Percentiles rank a stretch among this genome's conserved stretches.
phyloP scores from a whole-genome alignment of 2,797 vertebrate genomes.

The Amniataba percoides region DNA sequence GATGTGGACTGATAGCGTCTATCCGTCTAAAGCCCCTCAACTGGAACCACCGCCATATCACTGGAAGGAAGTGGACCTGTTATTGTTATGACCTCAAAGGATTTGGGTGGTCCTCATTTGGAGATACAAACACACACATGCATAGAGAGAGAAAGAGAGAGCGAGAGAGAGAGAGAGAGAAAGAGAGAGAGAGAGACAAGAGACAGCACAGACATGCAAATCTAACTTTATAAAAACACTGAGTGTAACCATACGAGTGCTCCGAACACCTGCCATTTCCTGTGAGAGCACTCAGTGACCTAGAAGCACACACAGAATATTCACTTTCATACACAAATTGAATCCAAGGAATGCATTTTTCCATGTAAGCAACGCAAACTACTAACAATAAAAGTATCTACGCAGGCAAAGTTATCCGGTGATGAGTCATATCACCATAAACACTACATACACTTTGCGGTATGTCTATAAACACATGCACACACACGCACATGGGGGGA shows the following conservation, averaged over 20 bases:
- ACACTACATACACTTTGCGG: slow-evolving; percentile 14
- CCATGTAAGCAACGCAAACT: slow-evolving; percentile 31
- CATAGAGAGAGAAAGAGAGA: no score
- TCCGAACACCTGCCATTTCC: slow-evolving; percentile 58
- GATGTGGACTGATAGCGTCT: slow-evolving; percentile 68
- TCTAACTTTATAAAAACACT: slow-evolving; percentile 36
- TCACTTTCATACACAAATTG: slow-evolving; percentile 35
- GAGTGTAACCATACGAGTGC: slow-evolving; percentile 32
- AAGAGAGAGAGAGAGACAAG: slow-evolving; percentile 27
- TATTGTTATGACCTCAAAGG: slow-evolving; percentile 80
- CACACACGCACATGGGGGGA: slow-evolving; percentile 1
- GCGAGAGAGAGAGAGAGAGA: slow-evolving; percentile 24
- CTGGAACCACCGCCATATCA: slow-evolving; percentile 71
- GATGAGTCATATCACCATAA: slow-evolving; percentile 17
- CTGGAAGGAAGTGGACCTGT: slow-evolving; percentile 78
- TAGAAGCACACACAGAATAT: slow-evolving; percentile 14
- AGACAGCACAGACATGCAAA: slow-evolving; percentile 48
- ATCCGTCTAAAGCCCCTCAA: slow-evolving; percentile 52
- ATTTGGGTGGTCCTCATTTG: slow-evolving; percentile 83
- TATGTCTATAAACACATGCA: slow-evolving; percentile 31
- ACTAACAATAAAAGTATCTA: slow-evolving; percentile 45
- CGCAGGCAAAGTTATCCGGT: slow-evolving; percentile 25
- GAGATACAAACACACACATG: slow-evolving; percentile 23
- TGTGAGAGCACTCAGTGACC: slow-evolving; percentile 14
- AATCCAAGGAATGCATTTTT: slow-evolving; percentile 46